phyloP scores from a whole-genome alignment of 1,140 invertebrate genomes.

The Holcopasites calliopsidis region DNA sequence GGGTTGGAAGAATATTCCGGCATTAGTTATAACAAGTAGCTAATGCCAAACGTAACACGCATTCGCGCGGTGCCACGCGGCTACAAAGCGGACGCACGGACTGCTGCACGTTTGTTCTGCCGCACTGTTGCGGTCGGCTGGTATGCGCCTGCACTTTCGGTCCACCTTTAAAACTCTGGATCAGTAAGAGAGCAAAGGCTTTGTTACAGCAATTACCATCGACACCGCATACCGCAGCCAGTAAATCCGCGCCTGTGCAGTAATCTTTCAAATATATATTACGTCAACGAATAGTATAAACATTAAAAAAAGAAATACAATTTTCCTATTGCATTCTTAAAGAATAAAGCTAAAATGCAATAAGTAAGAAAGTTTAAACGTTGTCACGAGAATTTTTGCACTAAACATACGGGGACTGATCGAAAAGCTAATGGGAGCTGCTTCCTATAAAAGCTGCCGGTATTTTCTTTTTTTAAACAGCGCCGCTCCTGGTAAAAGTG shows the following conservation, averaged over 20 bases:
- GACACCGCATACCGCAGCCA: constrained; percentile 22
- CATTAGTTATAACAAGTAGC: constrained; percentile 55
- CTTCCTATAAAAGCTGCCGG: neutral
- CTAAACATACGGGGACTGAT: neutral
- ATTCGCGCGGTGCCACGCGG: neutral
- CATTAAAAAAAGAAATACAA: too few species aligned
- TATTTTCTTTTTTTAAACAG: constrained; percentile 4
- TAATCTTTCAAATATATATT: too few species aligned
- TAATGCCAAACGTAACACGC: constrained; percentile 42
- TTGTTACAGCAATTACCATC: constrained; percentile 51
- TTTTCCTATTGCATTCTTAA: too few species aligned
- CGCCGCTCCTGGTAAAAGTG: neutral
- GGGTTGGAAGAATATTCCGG: constrained; percentile 35
- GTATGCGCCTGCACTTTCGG: constrained; percentile 46
- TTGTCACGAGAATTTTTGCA: neutral
- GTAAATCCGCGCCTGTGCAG: constrained; percentile 10
- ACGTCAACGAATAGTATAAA: too few species aligned
- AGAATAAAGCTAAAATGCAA: too few species aligned
- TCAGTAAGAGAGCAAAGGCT: constrained; percentile 61
- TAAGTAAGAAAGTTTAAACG: too few species aligned
- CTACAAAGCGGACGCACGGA: constrained; percentile 53
- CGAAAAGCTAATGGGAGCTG: too few species aligned
- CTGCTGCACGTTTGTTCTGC: constrained; percentile 45
- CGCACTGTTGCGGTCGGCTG: constrained; percentile 46
- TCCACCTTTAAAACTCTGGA: constrained; percentile 55